A percentile compares a stretch with the other conserved stretches of the same genome.
Conservation (phyloP, 2,888 invertebrate genomes). For the Meloe dianella region DNA sequence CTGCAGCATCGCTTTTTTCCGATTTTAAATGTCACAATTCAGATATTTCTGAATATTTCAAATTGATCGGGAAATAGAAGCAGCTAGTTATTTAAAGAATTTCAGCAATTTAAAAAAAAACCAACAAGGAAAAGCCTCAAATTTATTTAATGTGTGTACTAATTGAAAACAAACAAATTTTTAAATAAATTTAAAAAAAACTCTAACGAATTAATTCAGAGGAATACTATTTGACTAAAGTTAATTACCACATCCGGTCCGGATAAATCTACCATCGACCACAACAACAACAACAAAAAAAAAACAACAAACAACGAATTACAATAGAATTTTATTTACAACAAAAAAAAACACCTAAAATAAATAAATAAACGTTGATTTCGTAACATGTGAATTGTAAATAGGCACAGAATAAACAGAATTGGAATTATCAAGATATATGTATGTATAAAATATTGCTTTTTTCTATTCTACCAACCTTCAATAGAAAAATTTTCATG, state of each 20-base stretch:
- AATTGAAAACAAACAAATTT: background rate
- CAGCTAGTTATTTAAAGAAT: no score
- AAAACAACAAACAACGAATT: slow-evolving; percentile 10
- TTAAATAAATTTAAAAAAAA: no score
- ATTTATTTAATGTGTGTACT: background rate
- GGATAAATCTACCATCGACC: slow-evolving; percentile 19
- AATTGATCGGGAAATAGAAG: background rate
- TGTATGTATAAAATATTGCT: background rate
- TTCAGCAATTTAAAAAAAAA: background rate
- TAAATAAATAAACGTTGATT: background rate
- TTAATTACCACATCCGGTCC: slow-evolving; percentile 46
- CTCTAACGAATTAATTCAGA: slow-evolving; percentile 41
- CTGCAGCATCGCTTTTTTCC: background rate
- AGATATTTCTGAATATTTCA: background rate
- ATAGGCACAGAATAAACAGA: no score
- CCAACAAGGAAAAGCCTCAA: background rate
- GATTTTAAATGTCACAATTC: background rate
- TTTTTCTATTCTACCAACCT: background rate
- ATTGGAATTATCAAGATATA: background rate
- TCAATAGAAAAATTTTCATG: background rate
- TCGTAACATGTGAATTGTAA: background rate
- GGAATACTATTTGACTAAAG: slow-evolving; percentile 43
- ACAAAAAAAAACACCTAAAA: no score
- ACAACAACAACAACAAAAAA: slow-evolving; percentile 14
- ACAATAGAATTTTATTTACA: background rate